Base-by-base conservation (phyloP, 2,113 vertebrate species). In the Lepus timidus region DNA sequence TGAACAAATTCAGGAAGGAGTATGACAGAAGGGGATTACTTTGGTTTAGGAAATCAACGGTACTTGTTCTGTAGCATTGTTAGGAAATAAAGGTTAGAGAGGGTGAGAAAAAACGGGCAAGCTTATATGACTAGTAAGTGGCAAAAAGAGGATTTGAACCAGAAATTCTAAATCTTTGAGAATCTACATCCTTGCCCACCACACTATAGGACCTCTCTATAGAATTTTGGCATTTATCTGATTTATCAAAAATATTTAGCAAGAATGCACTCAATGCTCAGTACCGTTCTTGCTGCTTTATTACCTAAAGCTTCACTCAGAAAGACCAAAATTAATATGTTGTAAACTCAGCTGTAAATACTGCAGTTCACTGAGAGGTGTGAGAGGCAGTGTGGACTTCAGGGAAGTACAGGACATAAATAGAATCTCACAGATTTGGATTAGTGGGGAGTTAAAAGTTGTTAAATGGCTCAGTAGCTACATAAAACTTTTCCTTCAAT, bases 71-170 rank as follows among this genome's bases (percentile, higher is more conserved):
- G 1, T 33, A 68, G 10, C 44, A 12, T 65, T 90, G 39, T 29
- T 82, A 95, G 52, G 23, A 75, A 80, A 87, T 36, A 49, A 81
- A 95, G 10, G 31, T 89, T 65, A 67, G 52, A 87, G 29, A 39
- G 23, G 14, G 52, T 55, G 65, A 89, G n/a, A 83, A 75, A 58
- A 89, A 62, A 49, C 23, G 11, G 51, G 7, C 8, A 73, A 14
- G 44, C 31, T 92, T 39, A 62, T 80, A 65, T 11, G 74, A 44
- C 17, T 49, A 36, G 20, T 61, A 73, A 92, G 3, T 73, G 27
- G 23, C 29, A 31, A 25, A 70, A 91, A 81, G 62, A 71, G 12
- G 33, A 67, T 93, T 92, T 36, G 16, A 80, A 61, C 4, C 9
- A 67, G 23, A 67, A 1, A 13, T 65, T 86, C 9, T 11, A 64